These are phyloP conservation scores for Rhyacophila brunnea DNA, from an alignment of 1,140 invertebrate genomes.

Conservation along the genomic window DNA sequence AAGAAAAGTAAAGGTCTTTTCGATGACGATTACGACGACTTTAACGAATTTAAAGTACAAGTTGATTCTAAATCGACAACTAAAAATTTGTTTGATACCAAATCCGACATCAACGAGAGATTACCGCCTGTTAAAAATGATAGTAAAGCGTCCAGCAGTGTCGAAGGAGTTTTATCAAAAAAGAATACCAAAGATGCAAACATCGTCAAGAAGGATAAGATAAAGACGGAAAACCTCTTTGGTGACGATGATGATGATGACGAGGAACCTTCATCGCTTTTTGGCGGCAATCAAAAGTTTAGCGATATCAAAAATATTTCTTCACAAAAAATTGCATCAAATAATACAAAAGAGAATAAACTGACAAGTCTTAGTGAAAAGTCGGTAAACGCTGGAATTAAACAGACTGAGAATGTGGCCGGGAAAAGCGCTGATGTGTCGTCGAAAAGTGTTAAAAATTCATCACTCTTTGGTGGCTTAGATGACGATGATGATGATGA, in stretches of 20 bases:
- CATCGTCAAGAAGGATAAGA: not conserved
- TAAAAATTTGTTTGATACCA: constrained; percentile 34
- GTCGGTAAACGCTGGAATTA: not conserved
- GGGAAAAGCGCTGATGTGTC: not conserved
- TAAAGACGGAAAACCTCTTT: constrained; percentile 8
- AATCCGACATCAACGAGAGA: too few species aligned
- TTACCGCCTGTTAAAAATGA: constrained; percentile 14
- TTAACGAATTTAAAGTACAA: not conserved
- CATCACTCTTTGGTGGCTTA: constrained; percentile 11
- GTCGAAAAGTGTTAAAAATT: constrained; percentile 1
- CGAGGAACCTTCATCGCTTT: too few species aligned
- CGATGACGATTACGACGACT: constrained; percentile 39
- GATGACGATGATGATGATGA: constrained; percentile 15
- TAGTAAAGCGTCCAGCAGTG: too few species aligned
- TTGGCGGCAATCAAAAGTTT: not conserved
- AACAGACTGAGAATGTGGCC: not conserved
- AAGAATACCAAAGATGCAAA: not conserved
- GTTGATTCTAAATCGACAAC: not conserved
- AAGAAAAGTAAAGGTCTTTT: constrained; percentile 17
- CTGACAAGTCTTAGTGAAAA: not conserved
- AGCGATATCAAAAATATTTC: too few species aligned
- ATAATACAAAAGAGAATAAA: too few species aligned
- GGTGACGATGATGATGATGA: constrained; percentile 6
- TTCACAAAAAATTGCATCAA: too few species aligned
- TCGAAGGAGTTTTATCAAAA: not conserved